These are phyloP conservation scores for Bungarus multicinctus DNA, from an alignment of 2,113 vertebrate species.

Conservation along the genomic window DNA sequence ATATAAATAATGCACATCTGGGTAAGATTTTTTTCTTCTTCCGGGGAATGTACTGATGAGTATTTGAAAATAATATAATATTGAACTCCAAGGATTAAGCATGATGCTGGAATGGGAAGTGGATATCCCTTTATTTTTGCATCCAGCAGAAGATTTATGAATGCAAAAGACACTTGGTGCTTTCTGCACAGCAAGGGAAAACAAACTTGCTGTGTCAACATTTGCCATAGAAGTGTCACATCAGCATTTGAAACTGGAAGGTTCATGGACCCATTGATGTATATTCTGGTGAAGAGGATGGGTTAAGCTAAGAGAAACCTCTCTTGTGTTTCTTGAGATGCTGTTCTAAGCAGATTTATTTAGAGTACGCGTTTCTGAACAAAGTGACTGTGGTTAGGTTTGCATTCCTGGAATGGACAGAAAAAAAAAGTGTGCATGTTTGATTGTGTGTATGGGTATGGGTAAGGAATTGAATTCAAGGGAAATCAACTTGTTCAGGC, in stretches of 20 bases:
- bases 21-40: not conserved
- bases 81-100: not conserved
- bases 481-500: not conserved
- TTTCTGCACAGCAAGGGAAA: not conserved
- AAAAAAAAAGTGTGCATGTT: not conserved
- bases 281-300: not conserved
- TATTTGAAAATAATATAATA: not conserved
- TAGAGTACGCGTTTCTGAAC: not conserved
- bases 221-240: not conserved
- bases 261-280: not conserved
- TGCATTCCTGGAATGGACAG: not conserved
- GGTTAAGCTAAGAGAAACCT: not conserved
- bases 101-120: not conserved
- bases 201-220: not conserved
- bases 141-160: not conserved
- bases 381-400: not conserved
- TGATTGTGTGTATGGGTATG: not conserved
- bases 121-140: not conserved
- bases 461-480: not conserved
- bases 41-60: not conserved
- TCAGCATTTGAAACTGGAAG: not conserved
- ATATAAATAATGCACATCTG: not conserved
- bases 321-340: not conserved
- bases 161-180: not conserved
- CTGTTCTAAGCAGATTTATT: not conserved